Conservation (phyloP, 2,888 invertebrate species). For the Ichneumoninae sp. region DNA sequence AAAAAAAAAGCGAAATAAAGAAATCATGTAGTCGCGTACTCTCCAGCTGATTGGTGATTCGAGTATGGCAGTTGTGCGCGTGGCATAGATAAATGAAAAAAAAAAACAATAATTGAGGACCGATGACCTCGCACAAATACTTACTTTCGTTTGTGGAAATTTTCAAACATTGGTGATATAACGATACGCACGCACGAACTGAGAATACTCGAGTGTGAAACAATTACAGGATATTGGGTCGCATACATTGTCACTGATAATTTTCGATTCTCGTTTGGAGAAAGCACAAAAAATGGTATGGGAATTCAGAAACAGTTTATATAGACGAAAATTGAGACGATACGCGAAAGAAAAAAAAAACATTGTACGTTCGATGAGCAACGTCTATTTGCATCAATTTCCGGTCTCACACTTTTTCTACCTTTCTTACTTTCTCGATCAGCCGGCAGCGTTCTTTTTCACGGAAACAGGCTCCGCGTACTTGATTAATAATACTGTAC, state of each 20-base stretch:
- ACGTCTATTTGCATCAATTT: slow-evolving; percentile 60
- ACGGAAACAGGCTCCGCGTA: slow-evolving; percentile 7
- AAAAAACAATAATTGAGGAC: slow-evolving; percentile 13
- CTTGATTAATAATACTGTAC: not conserved
- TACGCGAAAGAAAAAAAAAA: slow-evolving; percentile 10
- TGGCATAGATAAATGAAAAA: slow-evolving; percentile 38
- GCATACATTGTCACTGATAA: slow-evolving; percentile 34
- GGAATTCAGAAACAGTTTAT: slow-evolving; percentile 37
- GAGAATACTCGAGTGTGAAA: slow-evolving; percentile 50
- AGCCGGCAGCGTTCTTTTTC: slow-evolving; percentile 19
- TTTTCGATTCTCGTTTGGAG: slow-evolving; percentile 67
- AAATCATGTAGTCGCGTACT: slow-evolving; percentile 59
- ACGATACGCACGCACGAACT: slow-evolving; percentile 20
- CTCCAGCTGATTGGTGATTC: slow-evolving; percentile 60
- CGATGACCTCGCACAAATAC: slow-evolving; percentile 38
- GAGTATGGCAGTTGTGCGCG: slow-evolving; percentile 46
- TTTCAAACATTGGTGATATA: slow-evolving; percentile 18
- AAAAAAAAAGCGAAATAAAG: slow-evolving; percentile 17
- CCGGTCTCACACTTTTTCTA: slow-evolving; percentile 38
- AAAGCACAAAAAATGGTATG: slow-evolving; percentile 44
- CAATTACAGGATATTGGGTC: slow-evolving; percentile 26
- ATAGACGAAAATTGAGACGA: slow-evolving; percentile 28
- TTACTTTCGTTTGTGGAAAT: slow-evolving; percentile 35
- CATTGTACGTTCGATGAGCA: slow-evolving; percentile 44
- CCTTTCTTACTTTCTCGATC: slow-evolving; percentile 39